Evolutionary conservation across 2,797 vertebrate genomes (phyloP).

Genomic region (Uromys caudimaculatus): DNA sequence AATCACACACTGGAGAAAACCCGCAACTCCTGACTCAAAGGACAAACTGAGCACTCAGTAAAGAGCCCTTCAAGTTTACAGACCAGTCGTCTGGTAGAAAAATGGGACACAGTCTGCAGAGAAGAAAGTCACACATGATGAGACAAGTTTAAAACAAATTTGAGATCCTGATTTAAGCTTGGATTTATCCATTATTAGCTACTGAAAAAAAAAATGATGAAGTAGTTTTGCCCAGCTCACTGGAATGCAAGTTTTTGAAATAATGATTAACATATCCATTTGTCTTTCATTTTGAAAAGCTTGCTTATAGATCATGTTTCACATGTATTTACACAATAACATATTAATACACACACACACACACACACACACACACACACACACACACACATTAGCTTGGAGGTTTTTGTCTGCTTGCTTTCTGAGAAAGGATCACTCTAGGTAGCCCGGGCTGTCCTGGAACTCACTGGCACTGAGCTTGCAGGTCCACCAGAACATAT

Average conservation of each 20-base stretch:
- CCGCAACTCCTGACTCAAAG: not conserved
- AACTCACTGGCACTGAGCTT: not conserved
- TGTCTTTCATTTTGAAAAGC: not conserved
- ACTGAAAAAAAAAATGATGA: not conserved
- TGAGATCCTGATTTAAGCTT: not conserved
- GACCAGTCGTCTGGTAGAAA: not conserved
- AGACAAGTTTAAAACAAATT: not conserved
- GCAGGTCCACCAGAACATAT: not conserved
- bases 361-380: rapidly evolving
- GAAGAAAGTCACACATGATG: not conserved
- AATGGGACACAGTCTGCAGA: not conserved
- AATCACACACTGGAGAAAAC: not conserved
- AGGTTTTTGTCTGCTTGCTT: not conserved
- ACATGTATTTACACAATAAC: not conserved
- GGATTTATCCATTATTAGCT: not conserved
- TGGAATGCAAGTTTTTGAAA: not conserved
- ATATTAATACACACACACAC: not conserved
- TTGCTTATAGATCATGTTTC: not conserved
- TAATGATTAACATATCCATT: not conserved
- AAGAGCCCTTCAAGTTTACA: not conserved
- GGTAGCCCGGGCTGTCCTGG: not conserved
- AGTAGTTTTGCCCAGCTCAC: not conserved
- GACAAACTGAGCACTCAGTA: not conserved
- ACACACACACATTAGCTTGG: not conserved
- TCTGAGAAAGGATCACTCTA: not conserved